Conservation (phyloP, 2,113 vertebrate genomes). For the Beaufortia kweichowensis region DNA sequence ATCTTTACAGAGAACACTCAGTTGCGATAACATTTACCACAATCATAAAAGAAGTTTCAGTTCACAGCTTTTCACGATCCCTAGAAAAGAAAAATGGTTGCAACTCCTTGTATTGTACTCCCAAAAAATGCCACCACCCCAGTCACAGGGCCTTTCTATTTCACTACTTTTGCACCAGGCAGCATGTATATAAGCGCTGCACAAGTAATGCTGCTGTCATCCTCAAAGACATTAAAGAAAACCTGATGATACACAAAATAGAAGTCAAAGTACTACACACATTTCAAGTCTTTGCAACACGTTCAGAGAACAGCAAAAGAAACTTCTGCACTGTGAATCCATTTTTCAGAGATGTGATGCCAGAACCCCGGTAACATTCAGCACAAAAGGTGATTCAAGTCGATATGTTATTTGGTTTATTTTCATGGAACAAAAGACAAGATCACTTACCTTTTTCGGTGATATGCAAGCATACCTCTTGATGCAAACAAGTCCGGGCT, state of each 20-base stretch:
- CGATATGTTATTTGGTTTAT: constrained; percentile 57
- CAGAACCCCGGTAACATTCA: constrained; percentile 79
- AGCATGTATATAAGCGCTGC: background rate
- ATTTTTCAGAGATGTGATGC: constrained; percentile 93
- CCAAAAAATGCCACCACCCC: background rate
- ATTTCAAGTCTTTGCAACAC: constrained; percentile 33
- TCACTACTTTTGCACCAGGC: no score
- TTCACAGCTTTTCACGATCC: no score
- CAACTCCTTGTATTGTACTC: no score
- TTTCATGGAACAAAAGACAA: constrained; percentile 76
- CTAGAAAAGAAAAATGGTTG: no score
- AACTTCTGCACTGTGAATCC: constrained; percentile 95
- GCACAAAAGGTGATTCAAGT: constrained; percentile 50
- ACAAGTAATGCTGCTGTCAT: constrained; percentile 2
- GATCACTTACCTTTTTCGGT: constrained; percentile 92
- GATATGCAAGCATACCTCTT: constrained; percentile 96
- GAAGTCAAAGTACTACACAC: constrained; percentile 56
- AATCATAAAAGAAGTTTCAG: no score
- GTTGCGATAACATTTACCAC: no score
- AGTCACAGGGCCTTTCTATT: background rate
- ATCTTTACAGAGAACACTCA: no score
- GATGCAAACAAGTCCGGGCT: constrained; percentile 99
- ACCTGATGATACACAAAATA: constrained; percentile 14
- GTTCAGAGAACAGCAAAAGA: constrained; percentile 28
- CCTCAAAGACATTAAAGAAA: constrained; percentile 9